phyloP scores from a whole-genome alignment of 2,797 vertebrate genomes.

The Acrocephalus scirpaceus region DNA sequence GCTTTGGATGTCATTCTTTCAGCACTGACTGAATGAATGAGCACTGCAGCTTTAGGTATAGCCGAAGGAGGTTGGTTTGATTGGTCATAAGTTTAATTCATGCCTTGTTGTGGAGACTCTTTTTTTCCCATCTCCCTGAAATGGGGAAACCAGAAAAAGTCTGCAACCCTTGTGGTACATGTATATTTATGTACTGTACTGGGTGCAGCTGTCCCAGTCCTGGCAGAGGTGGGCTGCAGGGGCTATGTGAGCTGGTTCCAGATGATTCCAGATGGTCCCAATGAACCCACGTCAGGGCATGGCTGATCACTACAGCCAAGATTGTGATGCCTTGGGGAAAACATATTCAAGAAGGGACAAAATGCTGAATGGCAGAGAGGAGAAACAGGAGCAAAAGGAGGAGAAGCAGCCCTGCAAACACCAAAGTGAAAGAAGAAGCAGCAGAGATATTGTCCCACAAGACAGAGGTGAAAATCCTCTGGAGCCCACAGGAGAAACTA shows the following conservation, averaged over 20 bases:
- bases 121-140: neutral
- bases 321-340: neutral
- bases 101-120: neutral
- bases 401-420: neutral
- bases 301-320: neutral
- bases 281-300: fast-evolving
- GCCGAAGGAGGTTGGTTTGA: neutral
- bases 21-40: neutral
- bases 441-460: neutral
- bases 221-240: neutral
- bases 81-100: neutral
- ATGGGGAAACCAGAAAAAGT: neutral
- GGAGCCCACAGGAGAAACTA: fast-evolving
- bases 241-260: neutral
- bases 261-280: fast-evolving
- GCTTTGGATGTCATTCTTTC: neutral
- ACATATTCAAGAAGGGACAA: neutral
- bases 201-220: fast-evolving
- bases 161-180: neutral
- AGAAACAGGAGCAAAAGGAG: neutral
- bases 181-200: neutral
- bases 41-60: neutral
- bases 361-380: neutral
- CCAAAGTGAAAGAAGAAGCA: neutral
- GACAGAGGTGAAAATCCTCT: neutral